Conservation (phyloP, 2,113 vertebrate genomes). For the Ammodytes marinus region DNA sequence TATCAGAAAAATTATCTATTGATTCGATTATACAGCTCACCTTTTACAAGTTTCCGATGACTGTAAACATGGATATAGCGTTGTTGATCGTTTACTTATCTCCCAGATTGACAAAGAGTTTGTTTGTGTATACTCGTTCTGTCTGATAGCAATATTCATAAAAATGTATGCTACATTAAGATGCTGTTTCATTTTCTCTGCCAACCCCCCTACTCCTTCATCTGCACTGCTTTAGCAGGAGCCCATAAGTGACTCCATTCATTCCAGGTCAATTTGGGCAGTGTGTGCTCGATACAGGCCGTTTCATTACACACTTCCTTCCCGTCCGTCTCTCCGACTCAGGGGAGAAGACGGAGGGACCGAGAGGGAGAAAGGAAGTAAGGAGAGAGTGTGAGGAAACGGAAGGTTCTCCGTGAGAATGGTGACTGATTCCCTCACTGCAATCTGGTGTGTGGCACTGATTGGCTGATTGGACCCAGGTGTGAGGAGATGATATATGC, state of each 20-base stretch:
- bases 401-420: no score
- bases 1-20: background rate
- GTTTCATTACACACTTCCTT: constrained; percentile 79
- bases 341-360: constrained; percentile 25
- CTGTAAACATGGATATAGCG: background rate
- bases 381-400: constrained; percentile 13
- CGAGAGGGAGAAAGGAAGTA: constrained; percentile 46
- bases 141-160: constrained; percentile 9
- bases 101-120: constrained; percentile 2
- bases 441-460: no score
- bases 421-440: no score
- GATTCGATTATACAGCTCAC: constrained; percentile 4
- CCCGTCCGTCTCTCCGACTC: constrained; percentile 62
- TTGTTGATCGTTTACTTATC: background rate
- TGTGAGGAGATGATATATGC: no score
- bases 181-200: constrained; percentile 21
- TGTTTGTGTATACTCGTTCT: constrained; percentile 5
- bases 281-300: constrained; percentile 73
- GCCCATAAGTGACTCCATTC: constrained; percentile 80
- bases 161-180: constrained; percentile 15
- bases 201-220: constrained; percentile 29
- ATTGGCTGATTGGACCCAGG: no score
- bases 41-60: background rate
- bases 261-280: constrained; percentile 79
- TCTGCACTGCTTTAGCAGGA: constrained; percentile 47